These are phyloP conservation scores for Luperina nickerlii DNA, from an alignment of 2,888 invertebrate genomes.

Conservation along the genomic window DNA sequence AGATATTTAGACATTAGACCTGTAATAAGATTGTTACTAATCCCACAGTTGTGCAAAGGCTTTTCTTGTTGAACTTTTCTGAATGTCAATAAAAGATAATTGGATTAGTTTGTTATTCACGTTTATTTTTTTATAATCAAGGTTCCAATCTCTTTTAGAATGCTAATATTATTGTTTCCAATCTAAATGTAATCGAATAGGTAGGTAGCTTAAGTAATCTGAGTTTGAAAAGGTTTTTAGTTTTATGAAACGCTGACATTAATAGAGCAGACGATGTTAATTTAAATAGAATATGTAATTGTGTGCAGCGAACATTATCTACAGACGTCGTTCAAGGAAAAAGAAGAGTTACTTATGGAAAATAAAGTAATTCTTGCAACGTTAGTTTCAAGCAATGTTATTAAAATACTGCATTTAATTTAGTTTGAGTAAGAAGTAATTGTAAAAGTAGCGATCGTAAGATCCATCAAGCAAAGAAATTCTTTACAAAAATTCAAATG, in stretches of 20 bases:
- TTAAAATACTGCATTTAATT: background rate
- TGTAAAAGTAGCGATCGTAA: background rate
- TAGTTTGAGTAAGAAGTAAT: too few relatives aligned
- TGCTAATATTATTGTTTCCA: constrained; percentile 56
- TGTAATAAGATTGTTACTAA: constrained; percentile 53
- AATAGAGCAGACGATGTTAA: constrained; percentile 28
- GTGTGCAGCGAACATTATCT: constrained; percentile 36
- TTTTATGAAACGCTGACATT: constrained; percentile 38
- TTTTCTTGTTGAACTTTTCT: constrained; percentile 60
- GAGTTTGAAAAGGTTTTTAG: constrained; percentile 32
- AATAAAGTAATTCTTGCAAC: constrained; percentile 2
- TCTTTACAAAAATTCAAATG: background rate
- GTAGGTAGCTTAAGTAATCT: constrained; percentile 41
- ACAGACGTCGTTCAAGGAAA: constrained; percentile 36
- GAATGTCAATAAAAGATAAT: constrained; percentile 66
- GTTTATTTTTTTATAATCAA: constrained; percentile 57
- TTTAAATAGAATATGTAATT: constrained; percentile 56
- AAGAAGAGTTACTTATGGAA: constrained; percentile 10
- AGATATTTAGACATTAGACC: constrained; percentile 26
- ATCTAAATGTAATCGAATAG: constrained; percentile 51
- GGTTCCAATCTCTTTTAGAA: constrained; percentile 57
- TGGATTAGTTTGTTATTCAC: constrained; percentile 66
- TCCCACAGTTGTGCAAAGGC: constrained; percentile 53
- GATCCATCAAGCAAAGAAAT: background rate
- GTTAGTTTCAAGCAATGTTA: background rate